phyloP scores from a whole-genome alignment of 2,797 vertebrate species.

The Ctenopoma multispine region DNA sequence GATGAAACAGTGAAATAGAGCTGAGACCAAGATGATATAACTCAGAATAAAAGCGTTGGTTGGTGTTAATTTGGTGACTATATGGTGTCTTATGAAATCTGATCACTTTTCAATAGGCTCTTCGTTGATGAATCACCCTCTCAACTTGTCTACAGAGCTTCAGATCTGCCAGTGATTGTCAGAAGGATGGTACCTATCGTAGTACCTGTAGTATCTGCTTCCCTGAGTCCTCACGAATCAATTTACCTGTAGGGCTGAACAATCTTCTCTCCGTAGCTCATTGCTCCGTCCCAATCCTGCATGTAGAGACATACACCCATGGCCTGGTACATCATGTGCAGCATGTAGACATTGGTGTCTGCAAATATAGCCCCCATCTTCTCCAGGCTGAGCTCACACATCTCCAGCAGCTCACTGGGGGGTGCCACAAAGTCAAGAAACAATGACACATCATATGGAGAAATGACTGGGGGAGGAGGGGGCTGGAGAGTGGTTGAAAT shows the following conservation, averaged over 20 bases:
- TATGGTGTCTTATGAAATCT: too few species aligned
- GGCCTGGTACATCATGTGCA: conserved; percentile 99
- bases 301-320: conserved; percentile 98
- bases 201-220: too few species aligned
- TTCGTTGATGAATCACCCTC: not conserved
- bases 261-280: conserved; percentile 95
- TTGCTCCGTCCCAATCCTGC: conserved; percentile 97
- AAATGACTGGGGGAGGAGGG: conserved; percentile 6
- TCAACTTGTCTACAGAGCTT: not conserved
- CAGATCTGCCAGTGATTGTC: not conserved
- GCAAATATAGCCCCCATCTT: conserved; percentile 95
- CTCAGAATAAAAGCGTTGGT: too few species aligned
- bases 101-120: too few species aligned
- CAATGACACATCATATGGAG: conserved; percentile 1
- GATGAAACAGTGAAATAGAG: too few species aligned
- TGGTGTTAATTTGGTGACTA: too few species aligned
- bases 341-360: conserved; percentile 96
- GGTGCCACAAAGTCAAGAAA: conserved; percentile 90
- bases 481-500: not conserved
- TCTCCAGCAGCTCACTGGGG: conserved; percentile 94
- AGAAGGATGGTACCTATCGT: not conserved
- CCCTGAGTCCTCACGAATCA: not conserved
- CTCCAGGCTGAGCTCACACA: conserved; percentile 95
- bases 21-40: too few species aligned
- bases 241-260: conserved; percentile 93